A percentile compares a stretch with the other conserved stretches of the same genome.
These are phyloP conservation scores for Agonopterix subpropinquella DNA, from an alignment of 2,888 invertebrate genomes.

Conservation along the genomic window DNA sequence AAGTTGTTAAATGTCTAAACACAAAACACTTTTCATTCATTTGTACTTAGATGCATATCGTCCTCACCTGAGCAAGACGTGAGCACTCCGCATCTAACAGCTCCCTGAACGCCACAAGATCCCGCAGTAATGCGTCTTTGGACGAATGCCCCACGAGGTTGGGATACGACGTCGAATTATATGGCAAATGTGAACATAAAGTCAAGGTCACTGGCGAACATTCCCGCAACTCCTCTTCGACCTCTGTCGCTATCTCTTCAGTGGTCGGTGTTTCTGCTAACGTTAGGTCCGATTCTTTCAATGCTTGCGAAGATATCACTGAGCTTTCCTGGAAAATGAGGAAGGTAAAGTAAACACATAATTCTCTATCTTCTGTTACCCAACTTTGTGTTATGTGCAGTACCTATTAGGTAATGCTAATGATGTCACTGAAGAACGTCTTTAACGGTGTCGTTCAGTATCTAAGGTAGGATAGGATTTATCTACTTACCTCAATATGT, in stretches of 20 bases:
- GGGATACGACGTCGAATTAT: conserved; percentile 89
- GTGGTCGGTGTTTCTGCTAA: conserved; percentile 54
- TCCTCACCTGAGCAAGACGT: conserved; percentile 80
- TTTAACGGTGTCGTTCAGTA: too few species aligned
- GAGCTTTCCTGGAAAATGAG: conserved; percentile 55
- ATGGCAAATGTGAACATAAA: conserved; percentile 82
- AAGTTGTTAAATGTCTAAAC: too few species aligned
- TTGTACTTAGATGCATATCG: too few species aligned
- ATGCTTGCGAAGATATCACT: conserved; percentile 58
- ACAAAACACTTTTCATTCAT: too few species aligned
- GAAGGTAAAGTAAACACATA: neutral
- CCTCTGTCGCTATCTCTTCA: conserved; percentile 45
- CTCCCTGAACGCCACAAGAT: conserved; percentile 88
- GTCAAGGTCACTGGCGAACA: conserved; percentile 80
- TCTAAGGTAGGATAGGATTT: too few species aligned
- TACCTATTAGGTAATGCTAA: neutral
- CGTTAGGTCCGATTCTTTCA: conserved; percentile 56
- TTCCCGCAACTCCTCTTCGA: conserved; percentile 78
- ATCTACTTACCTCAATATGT: conserved; percentile 50
- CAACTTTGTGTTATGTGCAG: too few species aligned
- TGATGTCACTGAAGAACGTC: neutral
- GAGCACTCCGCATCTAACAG: conserved; percentile 95
- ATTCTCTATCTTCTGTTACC: too few species aligned
- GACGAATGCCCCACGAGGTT: conserved; percentile 83
- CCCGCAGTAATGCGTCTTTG: conserved; percentile 78